phyloP scores from a whole-genome alignment of 92 coral and sea anemone species.

The Virgularia gustaviana region DNA sequence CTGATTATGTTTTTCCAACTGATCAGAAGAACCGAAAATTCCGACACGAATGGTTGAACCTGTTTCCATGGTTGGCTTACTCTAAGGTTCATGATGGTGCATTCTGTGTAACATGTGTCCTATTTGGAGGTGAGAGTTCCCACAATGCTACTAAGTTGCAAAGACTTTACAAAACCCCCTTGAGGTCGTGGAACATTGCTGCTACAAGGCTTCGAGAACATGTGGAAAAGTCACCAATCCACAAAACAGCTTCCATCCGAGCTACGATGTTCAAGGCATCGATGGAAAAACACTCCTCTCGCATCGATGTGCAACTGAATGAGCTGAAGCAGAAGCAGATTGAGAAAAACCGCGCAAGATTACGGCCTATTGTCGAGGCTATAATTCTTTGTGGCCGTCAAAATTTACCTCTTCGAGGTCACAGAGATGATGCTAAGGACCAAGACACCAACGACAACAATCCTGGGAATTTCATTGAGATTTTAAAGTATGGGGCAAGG shows the following conservation, averaged over 20 bases:
- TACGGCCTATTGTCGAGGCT: conserved; percentile 18
- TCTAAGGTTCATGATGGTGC: conserved; percentile 37
- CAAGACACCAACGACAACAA: conserved; percentile 18
- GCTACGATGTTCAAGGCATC: conserved; percentile 19
- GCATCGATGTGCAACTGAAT: conserved; percentile 22
- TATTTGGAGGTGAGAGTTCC: conserved; percentile 43
- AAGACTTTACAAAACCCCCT: conserved; percentile 21
- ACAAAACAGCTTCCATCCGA: conserved; percentile 33
- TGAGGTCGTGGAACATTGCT: neutral
- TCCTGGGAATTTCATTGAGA: conserved; percentile 36
- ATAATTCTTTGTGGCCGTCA: conserved; percentile 33
- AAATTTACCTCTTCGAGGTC: conserved; percentile 26
- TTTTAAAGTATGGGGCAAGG: conserved; percentile 15
- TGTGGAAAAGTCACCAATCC: conserved; percentile 25
- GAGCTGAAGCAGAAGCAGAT: conserved; percentile 11
- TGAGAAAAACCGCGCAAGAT: conserved; percentile 18
- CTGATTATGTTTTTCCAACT: conserved; percentile 10
- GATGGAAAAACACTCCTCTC: neutral
- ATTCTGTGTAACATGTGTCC: conserved; percentile 41
- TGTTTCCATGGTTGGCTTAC: conserved; percentile 36
- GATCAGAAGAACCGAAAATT: neutral
- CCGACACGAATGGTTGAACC: conserved; percentile 11
- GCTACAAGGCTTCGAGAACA: conserved; percentile 17
- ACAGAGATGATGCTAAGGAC: conserved; percentile 4
- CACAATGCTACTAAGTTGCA: conserved; percentile 38